Base-by-base conservation (phyloP, 2,113 vertebrate species). In the Andinoacara biseriatus region DNA sequence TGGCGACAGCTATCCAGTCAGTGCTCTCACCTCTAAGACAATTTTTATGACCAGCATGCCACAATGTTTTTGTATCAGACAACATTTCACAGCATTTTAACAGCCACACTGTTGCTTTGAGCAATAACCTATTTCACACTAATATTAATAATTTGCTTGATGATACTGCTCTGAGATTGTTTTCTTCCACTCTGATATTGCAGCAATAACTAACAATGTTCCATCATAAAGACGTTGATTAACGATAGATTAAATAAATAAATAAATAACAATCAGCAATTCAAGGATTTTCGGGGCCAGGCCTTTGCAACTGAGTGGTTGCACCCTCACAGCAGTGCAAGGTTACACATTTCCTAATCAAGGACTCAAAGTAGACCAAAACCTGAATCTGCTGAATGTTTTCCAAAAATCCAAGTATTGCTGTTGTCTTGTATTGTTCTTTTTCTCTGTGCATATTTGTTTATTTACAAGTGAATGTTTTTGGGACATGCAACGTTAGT, bases 321-420 rank as follows among this genome's bases (percentile, higher is more conserved):
- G 61, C 43, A 62, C 26, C 49, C 13, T 82, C 57, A 65, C 40
- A 78, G 62, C 56, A 75, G 31, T 22, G 5, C 76, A 80, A 84
- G 81, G 83, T 82, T 52, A 76, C 72, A 4, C 35, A 82, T 69
- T 79, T 33, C 78, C 57, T 75, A 62, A 59, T 83, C 81, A 83
- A 85, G 84, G 82, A 88, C 80, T 83, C 49, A 10, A 24, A 56
- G 58, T 15, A 7, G 14, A 74, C 22, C 63, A 69, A 80, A 72
- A 72, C 22, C 67, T 31, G 38, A 54, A 33, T 38, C 4, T 15
- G n/a, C 10, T 69, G 8, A 54, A 26, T 52, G 62, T 61, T 79
- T 62, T 69, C 26, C 24, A 22, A 65, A 52, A 69, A 5, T 11
- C 38, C 3, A 38, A 14, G 22, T 6, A 14, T 69, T 13, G 13